phyloP scores from a whole-genome alignment of 2,888 invertebrate genomes.

The Limnephilus rhombicus region DNA sequence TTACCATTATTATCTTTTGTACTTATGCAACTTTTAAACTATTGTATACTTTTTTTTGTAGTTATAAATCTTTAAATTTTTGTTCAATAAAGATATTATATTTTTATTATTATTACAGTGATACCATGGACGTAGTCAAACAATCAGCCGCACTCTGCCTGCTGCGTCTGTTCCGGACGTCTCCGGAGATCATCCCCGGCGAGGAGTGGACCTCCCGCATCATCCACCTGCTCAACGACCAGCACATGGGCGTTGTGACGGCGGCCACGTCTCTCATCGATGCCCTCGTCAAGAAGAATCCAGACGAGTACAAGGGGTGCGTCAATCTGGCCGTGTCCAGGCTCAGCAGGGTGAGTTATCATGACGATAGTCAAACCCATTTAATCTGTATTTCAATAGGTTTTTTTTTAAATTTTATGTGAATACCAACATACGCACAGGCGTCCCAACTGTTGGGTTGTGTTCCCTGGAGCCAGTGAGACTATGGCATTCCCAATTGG shows the following conservation, averaged over 20 bases:
- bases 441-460: no score
- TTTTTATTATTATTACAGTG: no score
- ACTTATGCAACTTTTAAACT: no score
- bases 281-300: constrained; percentile 98
- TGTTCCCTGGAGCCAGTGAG: no score
- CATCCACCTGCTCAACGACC: constrained; percentile 98
- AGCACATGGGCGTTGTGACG: constrained; percentile 99
- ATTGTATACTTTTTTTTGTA: no score
- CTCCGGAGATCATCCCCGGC: constrained; percentile 96
- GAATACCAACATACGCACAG: no score
- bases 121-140: constrained; percentile 99
- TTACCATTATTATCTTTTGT: no score
- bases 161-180: constrained; percentile 94
- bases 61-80: no score
- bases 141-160: constrained; percentile 99
- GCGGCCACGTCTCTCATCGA: constrained; percentile 99
- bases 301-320: constrained; percentile 99
- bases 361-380: background rate
- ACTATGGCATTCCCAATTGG: no score
- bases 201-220: constrained; percentile 99
- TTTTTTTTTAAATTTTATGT: no score
- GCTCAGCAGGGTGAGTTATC: constrained; percentile 86
- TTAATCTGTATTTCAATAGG: background rate
- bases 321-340: constrained; percentile 98
- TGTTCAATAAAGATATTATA: no score